Evolutionary conservation across 1,140 invertebrate genomes (phyloP).

Genomic region (Helicoverpa zea): DNA sequence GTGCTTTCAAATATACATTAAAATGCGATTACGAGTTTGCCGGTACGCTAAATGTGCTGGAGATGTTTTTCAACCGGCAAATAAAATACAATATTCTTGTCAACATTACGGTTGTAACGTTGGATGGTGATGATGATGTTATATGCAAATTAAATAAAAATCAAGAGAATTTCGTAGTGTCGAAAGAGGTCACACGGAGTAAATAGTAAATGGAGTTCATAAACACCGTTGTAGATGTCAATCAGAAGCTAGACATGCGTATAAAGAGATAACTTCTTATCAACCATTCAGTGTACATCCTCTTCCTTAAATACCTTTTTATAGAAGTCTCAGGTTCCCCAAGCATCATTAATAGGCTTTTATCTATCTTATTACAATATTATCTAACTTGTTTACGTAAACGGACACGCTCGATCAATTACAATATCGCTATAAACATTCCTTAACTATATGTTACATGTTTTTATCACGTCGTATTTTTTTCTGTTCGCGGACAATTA

Average conservation of each 20-base stretch:
- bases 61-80: slow-evolving; percentile 35
- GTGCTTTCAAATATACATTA: slow-evolving; percentile 49
- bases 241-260: neutral
- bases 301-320: neutral
- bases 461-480: slow-evolving; percentile 51
- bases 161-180: neutral
- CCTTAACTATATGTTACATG: slow-evolving; percentile 50
- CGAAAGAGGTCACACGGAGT: neutral
- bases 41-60: slow-evolving; percentile 15
- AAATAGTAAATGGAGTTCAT: neutral
- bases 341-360: neutral
- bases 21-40: slow-evolving; percentile 51
- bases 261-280: neutral
- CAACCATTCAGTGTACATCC: neutral
- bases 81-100: slow-evolving; percentile 35
- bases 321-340: neutral
- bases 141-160: slow-evolving; percentile 38
- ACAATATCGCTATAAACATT: slow-evolving; percentile 38
- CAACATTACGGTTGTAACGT: neutral
- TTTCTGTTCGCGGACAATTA: slow-evolving; percentile 61
- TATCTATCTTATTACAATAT: slow-evolving; percentile 23
- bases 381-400: slow-evolving; percentile 18
- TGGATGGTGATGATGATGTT: slow-evolving; percentile 14
- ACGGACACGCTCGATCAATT: slow-evolving; percentile 24
- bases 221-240: neutral